A percentile compares a stretch with the other conserved stretches of the same genome.
Evolutionary conservation across 2,113 vertebrate species (phyloP).

Genomic region (Mionectes macconnelli): DNA sequence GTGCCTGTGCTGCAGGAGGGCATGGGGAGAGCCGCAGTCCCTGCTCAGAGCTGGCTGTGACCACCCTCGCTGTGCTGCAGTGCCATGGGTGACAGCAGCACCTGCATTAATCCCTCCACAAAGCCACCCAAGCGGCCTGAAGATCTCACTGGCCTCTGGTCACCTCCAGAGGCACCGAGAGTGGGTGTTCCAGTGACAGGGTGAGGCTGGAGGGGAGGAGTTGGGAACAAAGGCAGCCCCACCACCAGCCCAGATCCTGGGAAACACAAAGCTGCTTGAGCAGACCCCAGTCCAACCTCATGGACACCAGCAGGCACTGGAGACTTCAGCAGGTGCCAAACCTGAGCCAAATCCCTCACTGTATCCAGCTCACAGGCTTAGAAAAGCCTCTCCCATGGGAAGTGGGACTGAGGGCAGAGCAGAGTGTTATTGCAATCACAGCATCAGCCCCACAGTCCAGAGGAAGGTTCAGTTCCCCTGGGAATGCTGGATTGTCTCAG

Average conservation of each 20-base stretch:
- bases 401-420: neutral
- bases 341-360: neutral
- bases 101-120: neutral
- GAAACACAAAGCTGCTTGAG: neutral
- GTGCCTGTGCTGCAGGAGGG: neutral
- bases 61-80: neutral
- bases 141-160: neutral
- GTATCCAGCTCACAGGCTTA: neutral
- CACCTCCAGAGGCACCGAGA: neutral
- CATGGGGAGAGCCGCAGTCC: neutral
- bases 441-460: accelerated
- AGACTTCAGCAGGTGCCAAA: neutral
- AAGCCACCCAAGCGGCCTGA: neutral
- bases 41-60: neutral
- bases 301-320: neutral
- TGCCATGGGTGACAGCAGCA: neutral
- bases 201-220: neutral
- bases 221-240: accelerated
- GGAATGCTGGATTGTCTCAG: no score
- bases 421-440: neutral
- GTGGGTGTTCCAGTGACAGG: neutral
- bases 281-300: neutral
- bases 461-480: neutral
- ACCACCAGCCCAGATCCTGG: accelerated
- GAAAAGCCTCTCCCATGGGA: neutral